A percentile compares a stretch with the other conserved stretches of the same genome.
Evolutionary conservation across 2,113 vertebrate genomes (phyloP).

Genomic region (Colinus virginianus): DNA sequence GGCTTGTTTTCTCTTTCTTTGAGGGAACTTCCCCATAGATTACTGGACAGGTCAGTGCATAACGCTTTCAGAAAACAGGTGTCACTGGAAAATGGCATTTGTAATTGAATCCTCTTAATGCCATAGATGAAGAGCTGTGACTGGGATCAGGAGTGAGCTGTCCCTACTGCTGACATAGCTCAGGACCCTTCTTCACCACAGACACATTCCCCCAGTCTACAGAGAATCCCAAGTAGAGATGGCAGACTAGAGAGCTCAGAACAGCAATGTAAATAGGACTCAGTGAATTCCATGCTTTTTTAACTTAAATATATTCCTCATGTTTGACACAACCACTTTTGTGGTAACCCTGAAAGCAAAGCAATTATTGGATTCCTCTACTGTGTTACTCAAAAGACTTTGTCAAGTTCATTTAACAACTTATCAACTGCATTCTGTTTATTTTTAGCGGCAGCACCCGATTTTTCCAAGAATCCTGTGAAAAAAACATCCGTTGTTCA

Average conservation of each 20-base stretch:
- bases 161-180: not conserved
- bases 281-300: not conserved
- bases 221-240: not conserved
- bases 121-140: accelerated
- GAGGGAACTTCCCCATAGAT: not conserved
- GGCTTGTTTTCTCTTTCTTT: not conserved
- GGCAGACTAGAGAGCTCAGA: not conserved
- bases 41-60: not conserved
- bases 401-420: not conserved
- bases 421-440: not conserved
- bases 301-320: not conserved
- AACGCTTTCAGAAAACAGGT: not conserved
- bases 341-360: not conserved
- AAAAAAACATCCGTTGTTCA: constrained; percentile 84
- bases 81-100: not conserved
- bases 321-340: not conserved
- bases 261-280: not conserved
- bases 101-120: not conserved
- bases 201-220: not conserved
- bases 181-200: accelerated
- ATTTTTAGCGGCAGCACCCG: constrained; percentile 84
- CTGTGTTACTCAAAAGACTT: not conserved
- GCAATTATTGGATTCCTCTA: not conserved
- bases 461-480: constrained; percentile 86
- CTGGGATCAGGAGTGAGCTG: not conserved